Base-by-base conservation (phyloP, 2,888 invertebrate genomes). In the Lithophane leautieri region DNA sequence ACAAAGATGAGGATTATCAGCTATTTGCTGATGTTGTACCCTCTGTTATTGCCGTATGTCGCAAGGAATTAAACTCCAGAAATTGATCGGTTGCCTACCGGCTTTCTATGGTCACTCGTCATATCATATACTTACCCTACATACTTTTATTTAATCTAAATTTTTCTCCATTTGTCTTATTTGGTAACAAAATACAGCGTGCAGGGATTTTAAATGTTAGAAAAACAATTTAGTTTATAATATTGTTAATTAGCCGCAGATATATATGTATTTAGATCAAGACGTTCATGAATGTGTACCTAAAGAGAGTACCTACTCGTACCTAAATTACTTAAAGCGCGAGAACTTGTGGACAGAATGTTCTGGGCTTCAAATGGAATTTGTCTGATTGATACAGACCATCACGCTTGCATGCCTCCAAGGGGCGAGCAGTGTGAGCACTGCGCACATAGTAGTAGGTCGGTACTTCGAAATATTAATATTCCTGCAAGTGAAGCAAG, bases 1-100 rank as follows among this genome's bases (percentile, higher is more conserved):
- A 71, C 70, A 65, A 52, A 72, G 63, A 44, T 9, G 14, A 40
- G 40, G 61, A 83, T 78, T 80, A 79, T 12, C 22, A 65, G 54
- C 28, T 69, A 65, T 82, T 69, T 60, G 58, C 63, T 78, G 63
- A 52, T 47, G 14, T 82, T 50, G 22, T 67, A 40, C 6, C 25
- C 19, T n/a, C 22, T 42, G 9, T 42, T n/a, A 6, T 42, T n/a
- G 12, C 6, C 25, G 40, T 73, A 22, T 19, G 40, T 68, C 22
- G 58, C 12, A 62, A 47, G 25, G 28, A 61, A 44, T 52, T 34
- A 16, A 60, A 42, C 9, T 2, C 9, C 19, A 25, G 16, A n/a
- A 16, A 11, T 28, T 44, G n/a, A 34, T 34, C 22, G 40, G 12
- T 28, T 54, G 11, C 47, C 14, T 25, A 25, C 22, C 8, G 40